phyloP scores from a whole-genome alignment of 37 sponge, comb jelly and placozoan species.

The Beroe forskalii region DNA sequence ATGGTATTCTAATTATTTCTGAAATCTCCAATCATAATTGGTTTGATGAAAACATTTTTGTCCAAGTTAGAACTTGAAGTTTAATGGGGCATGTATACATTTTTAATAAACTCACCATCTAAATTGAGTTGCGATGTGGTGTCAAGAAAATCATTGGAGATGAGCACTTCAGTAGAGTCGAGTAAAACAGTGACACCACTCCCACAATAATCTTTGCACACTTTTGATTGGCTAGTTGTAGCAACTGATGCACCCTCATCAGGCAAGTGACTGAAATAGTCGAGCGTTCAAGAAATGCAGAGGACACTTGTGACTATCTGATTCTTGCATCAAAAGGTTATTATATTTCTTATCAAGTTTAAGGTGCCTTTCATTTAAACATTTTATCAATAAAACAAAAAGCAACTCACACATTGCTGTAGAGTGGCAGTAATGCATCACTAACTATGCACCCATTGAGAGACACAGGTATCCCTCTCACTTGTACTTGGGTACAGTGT shows the following conservation, averaged over 20 bases:
- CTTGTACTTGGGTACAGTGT: neutral
- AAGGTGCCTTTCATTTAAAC: too few relatives aligned
- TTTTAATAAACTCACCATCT: neutral
- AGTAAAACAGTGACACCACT: slow-evolving; percentile 11
- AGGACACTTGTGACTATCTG: too few relatives aligned
- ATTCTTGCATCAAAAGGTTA: too few relatives aligned
- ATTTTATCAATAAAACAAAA: too few relatives aligned
- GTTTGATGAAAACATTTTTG: too few relatives aligned
- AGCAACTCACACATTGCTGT: neutral
- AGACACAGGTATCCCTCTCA: slow-evolving; percentile 10
- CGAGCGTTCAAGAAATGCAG: too few relatives aligned
- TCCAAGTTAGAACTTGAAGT: too few relatives aligned
- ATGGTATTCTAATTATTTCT: too few relatives aligned
- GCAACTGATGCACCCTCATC: neutral
- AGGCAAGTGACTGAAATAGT: too few relatives aligned
- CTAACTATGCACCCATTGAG: neutral
- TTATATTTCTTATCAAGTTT: too few relatives aligned
- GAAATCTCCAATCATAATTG: too few relatives aligned
- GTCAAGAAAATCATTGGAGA: neutral
- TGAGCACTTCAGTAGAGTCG: neutral
- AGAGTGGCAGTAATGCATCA: neutral
- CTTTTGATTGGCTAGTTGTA: neutral
- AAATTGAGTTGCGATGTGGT: neutral
- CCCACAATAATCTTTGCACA: slow-evolving; percentile 37
- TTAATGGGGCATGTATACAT: too few relatives aligned